These are phyloP conservation scores for Patagioenas fasciata DNA, from an alignment of 2,113 vertebrate genomes.

Conservation along the genomic window DNA sequence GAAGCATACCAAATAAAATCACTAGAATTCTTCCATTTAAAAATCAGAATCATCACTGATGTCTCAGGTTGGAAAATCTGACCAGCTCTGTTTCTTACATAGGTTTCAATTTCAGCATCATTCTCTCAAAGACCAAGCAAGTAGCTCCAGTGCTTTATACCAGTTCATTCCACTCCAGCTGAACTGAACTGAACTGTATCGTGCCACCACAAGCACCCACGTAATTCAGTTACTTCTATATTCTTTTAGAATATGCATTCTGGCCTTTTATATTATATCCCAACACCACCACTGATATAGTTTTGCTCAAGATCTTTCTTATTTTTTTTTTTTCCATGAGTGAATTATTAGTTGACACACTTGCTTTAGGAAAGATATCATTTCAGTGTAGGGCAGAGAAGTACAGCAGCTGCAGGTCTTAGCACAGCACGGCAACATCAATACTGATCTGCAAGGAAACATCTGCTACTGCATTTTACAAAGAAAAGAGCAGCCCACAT, in stretches of 20 bases:
- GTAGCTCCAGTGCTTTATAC: background rate
- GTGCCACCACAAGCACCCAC: background rate
- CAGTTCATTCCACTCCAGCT: background rate
- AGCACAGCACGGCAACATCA: background rate
- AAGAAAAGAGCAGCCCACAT: background rate
- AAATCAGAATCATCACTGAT: background rate
- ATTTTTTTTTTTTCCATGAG: background rate
- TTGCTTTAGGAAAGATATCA: background rate
- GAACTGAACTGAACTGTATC: background rate
- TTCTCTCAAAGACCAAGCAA: background rate
- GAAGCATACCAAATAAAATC: background rate
- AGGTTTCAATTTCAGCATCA: background rate
- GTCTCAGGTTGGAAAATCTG: background rate
- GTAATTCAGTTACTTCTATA: background rate
- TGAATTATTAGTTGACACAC: background rate
- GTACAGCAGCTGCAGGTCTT: background rate
- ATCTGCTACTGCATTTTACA: background rate
- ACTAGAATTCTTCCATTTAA: background rate
- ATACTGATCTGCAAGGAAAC: background rate
- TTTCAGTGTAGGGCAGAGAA: background rate
- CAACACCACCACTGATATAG: background rate
- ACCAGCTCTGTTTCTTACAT: background rate
- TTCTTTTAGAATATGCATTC: background rate
- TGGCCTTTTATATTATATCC: background rate
- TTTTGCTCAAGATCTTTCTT: background rate